Evolutionary conservation across 2,113 vertebrate species (phyloP), one percentile per base, ranked within the genome.

Genomic region (Xiphias gladius): DNA sequence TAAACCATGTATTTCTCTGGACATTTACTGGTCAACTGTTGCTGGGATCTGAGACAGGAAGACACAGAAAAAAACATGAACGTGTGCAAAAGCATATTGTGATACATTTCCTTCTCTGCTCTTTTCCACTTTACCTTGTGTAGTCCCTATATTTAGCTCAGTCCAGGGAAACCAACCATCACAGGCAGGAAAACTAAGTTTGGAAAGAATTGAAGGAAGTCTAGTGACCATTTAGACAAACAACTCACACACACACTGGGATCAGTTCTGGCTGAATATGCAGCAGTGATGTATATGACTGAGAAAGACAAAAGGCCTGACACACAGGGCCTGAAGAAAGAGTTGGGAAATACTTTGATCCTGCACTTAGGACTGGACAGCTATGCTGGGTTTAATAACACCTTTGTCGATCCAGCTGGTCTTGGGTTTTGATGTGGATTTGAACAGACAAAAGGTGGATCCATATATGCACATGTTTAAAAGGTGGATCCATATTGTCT

Each of bases 171-270:
- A 95, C 93, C 82, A 92, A 93, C 90, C 80, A 89, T 91, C 95
- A 89, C 95, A 95, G 94, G 96, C 97, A 97, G 97, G 97, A 99
- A 98, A 96, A 96, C 96, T 96, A 97, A 96, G 95, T 95, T 95
- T 94, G 94, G 97, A 93, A 98, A 99, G 97, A 99, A 99, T 98
- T 94, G 97, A 92, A 97, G 98, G 98, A 99, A 99, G 96, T 96
- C 95, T 93, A 96, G 94, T 90, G 96, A 94, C 95, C 94, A 94
- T 95, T 96, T 93, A 92, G 94, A 94, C 94, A 97, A 97, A 97
- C 96, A 97, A 95, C 95, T 94, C 88, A 92, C 95, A 77, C 73
- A 93, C 91, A 77, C 73, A 93, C 91, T 95, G 94, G 93, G 94
- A 73, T 74, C 87, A 73, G 94, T 87, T 91, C 88, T 73, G 78